Evolutionary conservation across 2,888 invertebrate species (phyloP).

Genomic region (Petrolisthes cinctipes): DNA sequence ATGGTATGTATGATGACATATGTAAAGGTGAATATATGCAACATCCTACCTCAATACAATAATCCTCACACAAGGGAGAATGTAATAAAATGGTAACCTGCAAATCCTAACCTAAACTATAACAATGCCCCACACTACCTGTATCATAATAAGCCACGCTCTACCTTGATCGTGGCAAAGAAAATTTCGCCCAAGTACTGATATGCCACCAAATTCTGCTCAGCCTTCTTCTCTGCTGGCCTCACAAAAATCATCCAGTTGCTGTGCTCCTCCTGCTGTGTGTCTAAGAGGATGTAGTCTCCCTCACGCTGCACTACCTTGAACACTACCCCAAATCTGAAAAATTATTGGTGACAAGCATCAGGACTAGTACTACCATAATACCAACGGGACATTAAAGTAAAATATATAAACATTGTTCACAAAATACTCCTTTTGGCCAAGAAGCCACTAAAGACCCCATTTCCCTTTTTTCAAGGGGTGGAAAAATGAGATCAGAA

Average conservation of each 20-base stretch:
- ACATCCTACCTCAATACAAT: too few relatives aligned
- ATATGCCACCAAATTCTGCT: slow-evolving; percentile 65
- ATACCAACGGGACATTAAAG: background rate
- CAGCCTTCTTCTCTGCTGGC: slow-evolving; percentile 57
- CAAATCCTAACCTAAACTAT: too few relatives aligned
- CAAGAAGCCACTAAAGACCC: too few relatives aligned
- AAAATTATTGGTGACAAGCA: slow-evolving; percentile 8
- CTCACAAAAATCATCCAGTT: slow-evolving; percentile 65
- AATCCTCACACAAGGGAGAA: too few relatives aligned
- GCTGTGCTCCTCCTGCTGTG: slow-evolving; percentile 63
- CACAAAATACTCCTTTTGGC: background rate
- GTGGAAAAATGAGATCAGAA: too few relatives aligned
- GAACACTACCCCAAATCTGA: slow-evolving; percentile 63
- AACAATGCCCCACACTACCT: background rate
- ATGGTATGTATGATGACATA: too few relatives aligned
- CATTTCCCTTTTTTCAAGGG: too few relatives aligned
- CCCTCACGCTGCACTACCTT: slow-evolving; percentile 56
- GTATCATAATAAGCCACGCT: background rate
- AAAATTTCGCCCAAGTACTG: slow-evolving; percentile 64
- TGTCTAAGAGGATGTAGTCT: slow-evolving; percentile 58
- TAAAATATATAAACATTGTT: background rate
- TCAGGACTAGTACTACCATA: background rate
- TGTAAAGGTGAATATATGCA: too few relatives aligned
- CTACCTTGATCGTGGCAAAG: slow-evolving; percentile 65
- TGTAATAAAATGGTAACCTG: too few relatives aligned